Evolutionary conservation across 2,888 invertebrate species (phyloP), one percentile per base, ranked within the genome.

Genomic region (Mechanitis mazaeus): DNA sequence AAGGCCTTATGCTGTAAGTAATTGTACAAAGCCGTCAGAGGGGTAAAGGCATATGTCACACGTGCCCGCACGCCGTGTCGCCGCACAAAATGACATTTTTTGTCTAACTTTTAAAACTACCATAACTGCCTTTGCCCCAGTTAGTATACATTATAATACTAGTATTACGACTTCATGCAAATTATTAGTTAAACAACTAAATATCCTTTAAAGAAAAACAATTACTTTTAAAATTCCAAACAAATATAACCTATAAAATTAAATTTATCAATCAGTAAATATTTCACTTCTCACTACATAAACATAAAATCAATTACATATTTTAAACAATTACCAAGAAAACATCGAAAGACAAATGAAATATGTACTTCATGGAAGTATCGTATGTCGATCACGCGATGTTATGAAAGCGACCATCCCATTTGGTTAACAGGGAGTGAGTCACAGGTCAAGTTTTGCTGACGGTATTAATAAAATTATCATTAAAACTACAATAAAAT

Each of bases 21-120:
- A 50, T 50, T 50, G 50, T 50, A 50, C 28, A 50, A 31, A 50
- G 31, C 31, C 31, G 58, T 66, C 70, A 69, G 68, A 68, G 69
- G 71, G 70, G 73, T 70, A 68, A 71, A 74, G 80, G 77, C 85
- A 84, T 83, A 80, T 85, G 85, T 75, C 75, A 70, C 70, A 58
- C 61, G 64, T 66, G 66, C 60, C 62, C 28, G 55, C 72, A 45
- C 67, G 65, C 74, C 75, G 74, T 72, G 73, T 66, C 74, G 69
- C 63, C 71, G 76, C 73, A 69, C 75, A 67, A 72, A 72, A 71
- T 64, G 57, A 56, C 56, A 55, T 69, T 70, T 70, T 73, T 76
- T 64, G 46, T 66, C 38, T 31, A 63, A 59, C 46, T 57, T 54
- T 53, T 46, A 38, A 38, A 55, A 55, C 35, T 20, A 50, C 28